Evolutionary conservation across 1,140 invertebrate genomes (phyloP).

Genomic region (Oncopeltus fasciatus): DNA sequence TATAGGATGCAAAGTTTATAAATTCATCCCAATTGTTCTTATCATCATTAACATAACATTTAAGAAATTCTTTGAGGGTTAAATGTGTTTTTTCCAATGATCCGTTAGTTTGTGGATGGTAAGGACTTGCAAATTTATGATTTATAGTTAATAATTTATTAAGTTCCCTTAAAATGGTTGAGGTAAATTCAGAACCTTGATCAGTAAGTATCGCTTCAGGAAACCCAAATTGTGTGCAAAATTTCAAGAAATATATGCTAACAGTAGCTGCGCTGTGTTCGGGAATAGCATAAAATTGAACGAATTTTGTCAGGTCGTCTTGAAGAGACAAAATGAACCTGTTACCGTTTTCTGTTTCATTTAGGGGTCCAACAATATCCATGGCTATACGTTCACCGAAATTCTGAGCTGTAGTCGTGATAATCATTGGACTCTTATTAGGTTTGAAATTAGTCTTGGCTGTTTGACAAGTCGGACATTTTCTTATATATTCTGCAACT

Average conservation of each 20-base stretch:
- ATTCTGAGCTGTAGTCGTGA: neutral
- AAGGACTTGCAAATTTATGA: neutral
- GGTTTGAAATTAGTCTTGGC: too few relatives aligned
- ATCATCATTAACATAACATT: neutral
- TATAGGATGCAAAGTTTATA: neutral
- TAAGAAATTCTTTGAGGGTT: neutral
- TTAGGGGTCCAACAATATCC: neutral
- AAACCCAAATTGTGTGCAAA: too few relatives aligned
- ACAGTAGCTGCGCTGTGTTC: neutral
- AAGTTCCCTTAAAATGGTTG: neutral
- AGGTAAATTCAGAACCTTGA: neutral
- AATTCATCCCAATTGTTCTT: neutral
- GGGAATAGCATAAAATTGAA: neutral
- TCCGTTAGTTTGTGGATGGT: neutral
- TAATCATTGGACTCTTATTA: too few relatives aligned
- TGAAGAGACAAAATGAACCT: neutral
- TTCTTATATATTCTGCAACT: constrained; percentile 26
- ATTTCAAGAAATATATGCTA: too few relatives aligned
- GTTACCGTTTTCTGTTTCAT: neutral
- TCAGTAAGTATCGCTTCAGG: too few relatives aligned
- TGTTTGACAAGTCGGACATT: constrained; percentile 27
- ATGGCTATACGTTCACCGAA: too few relatives aligned
- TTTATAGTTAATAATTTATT: neutral
- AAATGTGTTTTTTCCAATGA: neutral
- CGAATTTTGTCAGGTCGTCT: constrained; percentile 1